Evolutionary conservation across 2,888 invertebrate genomes (phyloP).

Genomic region (Brachylomia viminalis): DNA sequence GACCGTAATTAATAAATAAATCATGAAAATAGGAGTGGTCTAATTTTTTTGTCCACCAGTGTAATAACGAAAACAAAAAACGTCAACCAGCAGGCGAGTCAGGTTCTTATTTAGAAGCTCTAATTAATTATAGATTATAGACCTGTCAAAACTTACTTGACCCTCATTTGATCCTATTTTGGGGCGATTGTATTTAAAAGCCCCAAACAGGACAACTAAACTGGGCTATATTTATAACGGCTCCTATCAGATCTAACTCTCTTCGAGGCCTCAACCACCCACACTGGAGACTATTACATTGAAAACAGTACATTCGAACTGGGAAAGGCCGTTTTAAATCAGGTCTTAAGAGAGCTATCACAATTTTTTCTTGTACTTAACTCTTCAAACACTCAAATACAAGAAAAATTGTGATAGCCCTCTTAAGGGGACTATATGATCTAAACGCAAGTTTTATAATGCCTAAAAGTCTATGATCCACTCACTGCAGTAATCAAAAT

Average conservation of each 20-base stretch:
- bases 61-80: background rate
- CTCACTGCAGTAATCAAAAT: too few relatives aligned
- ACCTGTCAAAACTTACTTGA: slow-evolving; percentile 38
- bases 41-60: too few relatives aligned
- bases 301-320: slow-evolving; percentile 36
- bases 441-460: too few relatives aligned
- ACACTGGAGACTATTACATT: slow-evolving; percentile 50
- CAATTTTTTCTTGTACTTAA: too few relatives aligned
- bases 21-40: too few relatives aligned
- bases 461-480: too few relatives aligned
- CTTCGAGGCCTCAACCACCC: slow-evolving; percentile 41
- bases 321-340: background rate
- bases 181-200: slow-evolving; percentile 43
- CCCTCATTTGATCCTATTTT: slow-evolving; percentile 44
- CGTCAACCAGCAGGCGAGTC: background rate
- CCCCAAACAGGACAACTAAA: slow-evolving; percentile 35
- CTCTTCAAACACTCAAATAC: too few relatives aligned
- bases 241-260: slow-evolving; percentile 42
- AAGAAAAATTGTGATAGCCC: too few relatives aligned
- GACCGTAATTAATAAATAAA: too few relatives aligned
- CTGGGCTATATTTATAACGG: slow-evolving; percentile 42
- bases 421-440: too few relatives aligned
- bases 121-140: slow-evolving; percentile 9
- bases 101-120: background rate
- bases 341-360: too few relatives aligned